A percentile compares a stretch with the other conserved stretches of the same genome.
phyloP scores from a whole-genome alignment of 2,113 vertebrate genomes.

The Antechinus stuartii region DNA sequence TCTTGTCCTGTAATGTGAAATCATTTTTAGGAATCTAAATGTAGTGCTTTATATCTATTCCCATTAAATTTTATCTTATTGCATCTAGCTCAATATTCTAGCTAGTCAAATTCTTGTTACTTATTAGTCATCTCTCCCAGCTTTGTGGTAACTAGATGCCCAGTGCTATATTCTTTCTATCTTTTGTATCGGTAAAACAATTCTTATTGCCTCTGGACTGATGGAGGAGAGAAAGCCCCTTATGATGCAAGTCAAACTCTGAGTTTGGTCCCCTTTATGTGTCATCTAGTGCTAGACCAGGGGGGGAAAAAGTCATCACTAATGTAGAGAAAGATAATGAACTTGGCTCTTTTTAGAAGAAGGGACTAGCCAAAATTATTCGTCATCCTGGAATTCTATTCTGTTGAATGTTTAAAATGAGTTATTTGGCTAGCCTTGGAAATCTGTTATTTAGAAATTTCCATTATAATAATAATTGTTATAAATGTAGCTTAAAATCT shows the following conservation, averaged over 20 bases:
- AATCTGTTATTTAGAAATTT: background rate
- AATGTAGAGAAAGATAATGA: background rate
- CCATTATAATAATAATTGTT: background rate
- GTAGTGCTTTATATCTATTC: background rate
- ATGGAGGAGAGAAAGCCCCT: background rate
- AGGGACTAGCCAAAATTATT: conserved; percentile 1
- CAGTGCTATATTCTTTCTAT: background rate
- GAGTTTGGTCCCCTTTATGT: background rate
- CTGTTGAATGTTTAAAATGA: background rate
- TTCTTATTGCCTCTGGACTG: background rate
- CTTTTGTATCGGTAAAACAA: background rate
- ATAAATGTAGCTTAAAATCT: background rate
- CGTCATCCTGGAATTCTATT: background rate
- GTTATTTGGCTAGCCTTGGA: background rate
- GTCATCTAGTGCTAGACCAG: background rate
- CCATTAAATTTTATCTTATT: background rate
- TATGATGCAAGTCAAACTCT: background rate
- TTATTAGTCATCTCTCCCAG: background rate
- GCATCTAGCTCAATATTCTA: background rate
- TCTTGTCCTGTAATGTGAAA: background rate
- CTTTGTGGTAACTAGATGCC: background rate
- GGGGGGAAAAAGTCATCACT: background rate
- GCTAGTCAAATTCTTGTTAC: background rate
- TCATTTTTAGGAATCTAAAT: background rate
- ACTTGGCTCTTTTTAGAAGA: background rate